Percentiles rank a stretch among this genome's conserved stretches.
phyloP scores from a whole-genome alignment of 1,140 invertebrate genomes.

The Ruditapes philippinarum region DNA sequence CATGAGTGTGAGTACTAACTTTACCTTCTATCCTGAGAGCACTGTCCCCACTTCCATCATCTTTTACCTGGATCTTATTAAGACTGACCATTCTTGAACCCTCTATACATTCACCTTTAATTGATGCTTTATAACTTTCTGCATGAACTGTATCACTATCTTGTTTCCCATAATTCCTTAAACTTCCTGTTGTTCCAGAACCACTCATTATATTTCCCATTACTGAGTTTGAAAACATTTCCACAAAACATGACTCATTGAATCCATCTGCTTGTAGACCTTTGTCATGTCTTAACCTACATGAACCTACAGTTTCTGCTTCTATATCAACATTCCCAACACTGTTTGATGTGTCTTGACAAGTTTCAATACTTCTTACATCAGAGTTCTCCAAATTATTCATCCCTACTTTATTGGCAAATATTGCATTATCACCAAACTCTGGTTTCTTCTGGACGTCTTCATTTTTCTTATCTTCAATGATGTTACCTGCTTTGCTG shows the following conservation, averaged over 20 bases:
- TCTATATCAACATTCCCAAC: neutral
- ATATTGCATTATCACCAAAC: too few species aligned
- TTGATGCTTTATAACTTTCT: neutral
- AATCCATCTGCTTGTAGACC: neutral
- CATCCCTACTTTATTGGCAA: neutral
- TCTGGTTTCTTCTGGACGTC: too few species aligned
- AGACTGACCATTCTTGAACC: neutral
- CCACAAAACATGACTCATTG: conserved; percentile 35
- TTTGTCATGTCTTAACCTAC: neutral
- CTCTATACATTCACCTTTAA: neutral
- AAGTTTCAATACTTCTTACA: neutral
- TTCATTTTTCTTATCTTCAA: too few species aligned
- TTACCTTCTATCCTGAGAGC: neutral
- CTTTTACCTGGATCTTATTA: neutral
- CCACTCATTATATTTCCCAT: conserved; percentile 10
- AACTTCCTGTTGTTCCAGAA: neutral
- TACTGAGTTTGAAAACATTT: conserved; percentile 52
- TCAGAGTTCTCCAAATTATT: neutral
- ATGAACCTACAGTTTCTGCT: neutral
- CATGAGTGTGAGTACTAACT: too few species aligned
- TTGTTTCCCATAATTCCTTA: neutral
- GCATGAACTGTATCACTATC: neutral
- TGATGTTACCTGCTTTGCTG: neutral
- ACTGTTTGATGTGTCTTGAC: neutral
- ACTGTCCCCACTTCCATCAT: neutral